These are phyloP conservation scores for Sphenopsis melanotis DNA, from an alignment of 2,797 vertebrate species.

Conservation along the genomic window DNA sequence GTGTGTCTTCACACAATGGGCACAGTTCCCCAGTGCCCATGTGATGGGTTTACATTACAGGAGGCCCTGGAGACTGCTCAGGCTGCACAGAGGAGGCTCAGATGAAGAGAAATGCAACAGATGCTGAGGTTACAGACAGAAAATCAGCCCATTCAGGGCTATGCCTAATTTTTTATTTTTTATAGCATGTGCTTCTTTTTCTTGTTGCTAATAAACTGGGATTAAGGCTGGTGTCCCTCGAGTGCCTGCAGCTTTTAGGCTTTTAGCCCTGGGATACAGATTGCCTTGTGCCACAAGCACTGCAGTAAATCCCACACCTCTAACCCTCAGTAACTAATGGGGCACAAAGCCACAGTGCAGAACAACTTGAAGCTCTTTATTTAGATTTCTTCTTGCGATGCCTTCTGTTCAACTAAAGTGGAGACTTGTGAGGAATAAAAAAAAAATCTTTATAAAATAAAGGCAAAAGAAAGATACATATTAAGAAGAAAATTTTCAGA, in stretches of 20 bases:
- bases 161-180: constrained; percentile 23
- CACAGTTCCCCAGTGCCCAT: fast-evolving
- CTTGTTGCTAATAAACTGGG: constrained; percentile 9
- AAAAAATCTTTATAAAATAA: background rate
- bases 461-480: background rate
- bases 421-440: background rate
- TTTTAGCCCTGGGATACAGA: constrained; percentile 11
- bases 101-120: background rate
- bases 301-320: constrained; percentile 30
- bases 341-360: background rate
- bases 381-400: constrained; percentile 3
- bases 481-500: background rate
- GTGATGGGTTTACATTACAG: background rate
- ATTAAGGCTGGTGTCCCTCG: background rate
- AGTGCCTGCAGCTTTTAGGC: background rate
- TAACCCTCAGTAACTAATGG: constrained; percentile 9
- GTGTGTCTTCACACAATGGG: background rate
- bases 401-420: constrained; percentile 21
- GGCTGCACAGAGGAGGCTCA: background rate
- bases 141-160: background rate
- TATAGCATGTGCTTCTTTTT: background rate
- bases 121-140: background rate
- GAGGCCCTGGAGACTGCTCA: background rate
- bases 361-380: constrained; percentile 32
- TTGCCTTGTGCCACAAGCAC: constrained; percentile 6